A percentile compares a stretch with the other conserved stretches of the same genome.
These are phyloP conservation scores for Cryptotis parvus DNA, from an alignment of 2,113 vertebrate species.

Conservation along the genomic window DNA sequence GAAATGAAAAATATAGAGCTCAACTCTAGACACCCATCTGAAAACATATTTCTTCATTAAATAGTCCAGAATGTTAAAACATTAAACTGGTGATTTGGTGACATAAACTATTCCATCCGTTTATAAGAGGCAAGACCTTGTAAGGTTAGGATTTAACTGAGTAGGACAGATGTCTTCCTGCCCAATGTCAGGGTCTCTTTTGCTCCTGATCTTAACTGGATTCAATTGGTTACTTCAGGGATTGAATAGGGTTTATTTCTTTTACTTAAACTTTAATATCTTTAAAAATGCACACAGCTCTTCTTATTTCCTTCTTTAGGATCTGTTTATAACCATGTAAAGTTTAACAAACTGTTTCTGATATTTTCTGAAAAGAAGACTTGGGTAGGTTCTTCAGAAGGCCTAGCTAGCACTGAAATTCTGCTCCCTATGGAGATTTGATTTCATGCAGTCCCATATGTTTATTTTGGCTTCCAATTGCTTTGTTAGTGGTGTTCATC, in stretches of 20 bases:
- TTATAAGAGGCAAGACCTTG: neutral
- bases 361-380: neutral
- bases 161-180: neutral
- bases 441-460: too few relatives aligned
- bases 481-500: too few relatives aligned
- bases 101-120: neutral
- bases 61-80: neutral
- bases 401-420: neutral
- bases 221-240: neutral
- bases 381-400: neutral
- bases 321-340: neutral
- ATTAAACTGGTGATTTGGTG: constrained; percentile 41
- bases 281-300: neutral
- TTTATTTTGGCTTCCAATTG: too few relatives aligned
- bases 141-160: neutral
- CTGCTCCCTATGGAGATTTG: too few relatives aligned
- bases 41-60: constrained; percentile 53
- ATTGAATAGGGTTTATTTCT: neutral
- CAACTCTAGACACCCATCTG: neutral
- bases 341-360: neutral
- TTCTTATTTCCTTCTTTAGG: neutral
- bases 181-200: neutral
- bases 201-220: neutral
- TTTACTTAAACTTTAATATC: constrained; percentile 3
- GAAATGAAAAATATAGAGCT: constrained; percentile 55